Evolutionary conservation across 92 coral and sea anemone genomes (phyloP), one percentile per base, ranked within the genome.

Genomic region (Siderastrea siderea): DNA sequence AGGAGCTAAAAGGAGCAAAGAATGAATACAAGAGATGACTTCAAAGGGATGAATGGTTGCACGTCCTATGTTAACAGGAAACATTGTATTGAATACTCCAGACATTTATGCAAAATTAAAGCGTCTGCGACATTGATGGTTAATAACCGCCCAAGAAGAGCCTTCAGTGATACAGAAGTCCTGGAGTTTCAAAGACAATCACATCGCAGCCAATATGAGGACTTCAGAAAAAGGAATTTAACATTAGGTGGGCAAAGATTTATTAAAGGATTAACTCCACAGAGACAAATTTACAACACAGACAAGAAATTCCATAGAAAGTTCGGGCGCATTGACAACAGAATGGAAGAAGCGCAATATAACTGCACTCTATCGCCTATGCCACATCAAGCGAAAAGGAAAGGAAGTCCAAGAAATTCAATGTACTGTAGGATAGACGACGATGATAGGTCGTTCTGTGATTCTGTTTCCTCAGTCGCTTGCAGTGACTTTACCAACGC

Each of bases 381-480:
- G 13, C 44, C 55, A 4, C 54, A 61, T 1, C 5, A 14, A 8
- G 55, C n/a, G 65, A 81, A 57, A 43, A 53, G 57, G 15, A 8
- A 14, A 5, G 12, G 6, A 44, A 49, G 65, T 14, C 45, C 63
- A 4, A 4, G 4, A 1, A 38, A 44, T 44, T 16, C 79, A 47
- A 15, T 17, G 2, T 8, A 38, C 11, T 9, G 5, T n/a, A 55
- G 12, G 7, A n/a, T 12, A 2, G 53, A 44, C 10, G 49, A 59
- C 44, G 87, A 83, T 17, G 79, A 47, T 59, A 7, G 61, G n/a
- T 83, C 87, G 3, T 47, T 58, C 62, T 83, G 79, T n/a, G 80
- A 71, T 49, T 83, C 87, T 59, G 61, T 83, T 59, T 83, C 79
- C n/a, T 83, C 78, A 14, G 15, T 83, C 13, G 61, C 79, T 47